Conservation (phyloP, 1,140 invertebrate genomes). For the Trichonephila inaurata region DNA sequence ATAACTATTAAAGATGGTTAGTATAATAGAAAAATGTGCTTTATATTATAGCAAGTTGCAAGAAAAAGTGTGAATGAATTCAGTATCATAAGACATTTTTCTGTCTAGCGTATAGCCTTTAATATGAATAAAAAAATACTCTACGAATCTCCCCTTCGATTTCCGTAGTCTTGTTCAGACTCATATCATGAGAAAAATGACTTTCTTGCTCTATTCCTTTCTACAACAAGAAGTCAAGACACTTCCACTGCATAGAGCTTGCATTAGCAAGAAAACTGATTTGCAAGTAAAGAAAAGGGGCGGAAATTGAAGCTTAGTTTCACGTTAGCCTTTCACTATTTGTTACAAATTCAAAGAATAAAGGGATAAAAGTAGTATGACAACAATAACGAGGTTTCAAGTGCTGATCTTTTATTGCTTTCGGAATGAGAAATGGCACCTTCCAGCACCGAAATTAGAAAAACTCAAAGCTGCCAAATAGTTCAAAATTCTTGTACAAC, state of each 20-base stretch:
- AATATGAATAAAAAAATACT: constrained; percentile 53
- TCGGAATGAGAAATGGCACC: constrained; percentile 28
- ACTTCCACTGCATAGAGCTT: not conserved
- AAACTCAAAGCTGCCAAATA: not conserved
- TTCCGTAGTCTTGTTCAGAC: not conserved
- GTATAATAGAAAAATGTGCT: constrained; percentile 51
- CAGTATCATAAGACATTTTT: not conserved
- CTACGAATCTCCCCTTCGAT: constrained; percentile 21
- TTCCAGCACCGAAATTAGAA: constrained; percentile 40
- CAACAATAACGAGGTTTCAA: not conserved
- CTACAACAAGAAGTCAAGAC: not conserved
- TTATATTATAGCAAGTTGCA: constrained; percentile 16
- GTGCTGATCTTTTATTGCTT: constrained; percentile 15
- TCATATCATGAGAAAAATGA: not conserved
- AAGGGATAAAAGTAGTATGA: not conserved
- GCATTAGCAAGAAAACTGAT: not conserved
- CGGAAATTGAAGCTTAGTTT: constrained; percentile 33
- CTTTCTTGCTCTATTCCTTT: not conserved
- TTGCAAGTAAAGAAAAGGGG: not conserved
- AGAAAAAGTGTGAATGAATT: constrained; percentile 14
- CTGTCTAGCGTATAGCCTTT: not conserved
- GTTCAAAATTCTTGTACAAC: no score
- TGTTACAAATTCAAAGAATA: no score
- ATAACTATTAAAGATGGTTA: constrained; percentile 35
- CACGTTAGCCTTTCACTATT: not conserved